Base-by-base conservation (phyloP, 1,140 invertebrate genomes). In the Sarcophaga peregrina region DNA sequence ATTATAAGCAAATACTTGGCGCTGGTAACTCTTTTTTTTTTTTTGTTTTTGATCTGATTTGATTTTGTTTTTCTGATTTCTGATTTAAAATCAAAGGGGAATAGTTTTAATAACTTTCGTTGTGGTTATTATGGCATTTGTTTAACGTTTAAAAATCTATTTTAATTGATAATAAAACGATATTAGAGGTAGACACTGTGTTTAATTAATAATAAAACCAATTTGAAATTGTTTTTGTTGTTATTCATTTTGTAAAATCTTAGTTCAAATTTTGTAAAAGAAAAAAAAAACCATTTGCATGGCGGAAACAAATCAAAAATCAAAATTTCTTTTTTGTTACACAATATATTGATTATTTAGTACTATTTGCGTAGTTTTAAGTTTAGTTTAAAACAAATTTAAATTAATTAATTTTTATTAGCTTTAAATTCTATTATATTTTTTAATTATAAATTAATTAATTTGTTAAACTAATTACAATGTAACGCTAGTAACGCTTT, bases 341-440 rank as follows among this genome's bases (percentile, higher is more conserved):
- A 37, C 25, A 37, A 37, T 37, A 37, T 37, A 37, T 37, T 37
- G 25, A 37, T 37, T 37, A 37, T 37, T 37, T 37, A 37, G 25
- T 37, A 37, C 1, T 37, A 37, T 25, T 15, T 68, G n/a, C 20
- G 5, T 68, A 68, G 62, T 68, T 68, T 68, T 68, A 20, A 68
- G 20, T n/a, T 68, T 68, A 20, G 20, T n/a, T 68, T 68, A 20
- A 68, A 68, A 68, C 5, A 7, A 58, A 9, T 68, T 68, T 68
- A 68, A 68, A 68, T 68, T 68, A 68, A 68, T 68, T 68, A 68
- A 68, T 68, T 68, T 68, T 68, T 20, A 20, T 68, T 68, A 68
- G 62, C n/a, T 6, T 68, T 68, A 68, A 68, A 20, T 2, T 68
- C 1, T 10, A 3, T 3, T 3, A 3, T 52, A 52, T 1, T 58